Base-by-base conservation (phyloP, 2,113 vertebrate genomes). In the Gallinago media region DNA sequence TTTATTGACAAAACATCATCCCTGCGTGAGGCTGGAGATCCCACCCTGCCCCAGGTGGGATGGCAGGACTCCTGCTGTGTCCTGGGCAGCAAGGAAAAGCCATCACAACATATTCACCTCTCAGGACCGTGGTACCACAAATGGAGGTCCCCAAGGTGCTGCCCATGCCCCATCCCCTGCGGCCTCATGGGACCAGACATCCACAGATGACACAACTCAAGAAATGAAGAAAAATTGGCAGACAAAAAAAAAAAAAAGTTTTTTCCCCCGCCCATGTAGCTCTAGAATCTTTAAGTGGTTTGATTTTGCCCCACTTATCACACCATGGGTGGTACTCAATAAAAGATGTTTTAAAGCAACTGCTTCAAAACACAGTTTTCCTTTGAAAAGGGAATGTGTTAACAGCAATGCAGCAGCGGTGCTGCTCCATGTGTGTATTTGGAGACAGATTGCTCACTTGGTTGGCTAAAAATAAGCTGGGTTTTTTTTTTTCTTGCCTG, bases 61-160 rank as follows among this genome's bases (percentile, higher is more conserved):
- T 9, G 16, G 20, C 3, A 3, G 11, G 25, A 78, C 27, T 73
- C 11, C 15, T 2, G 3, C 44, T 5, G 0, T 4, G 31, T 23
- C 46, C 50, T 10, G 15, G 11, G 27, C 50, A 65, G 23, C 0
- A 3, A n/a, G 36, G 19, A 80, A 68, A 62, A 80, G 46, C 44
- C 32, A 36, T 29, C 0, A 1, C 23, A 62, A 31, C 11, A 0
- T 0, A 6, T 55, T 47, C 44, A 59, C 3, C 42, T n/a, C 44
- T 32, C 0, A 4, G 38, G 25, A 62, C 27, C 1, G 2, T 8
- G 21, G 31, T 8, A 67, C 15, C 9, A 7, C 29, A 17, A 77
- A 36, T 0, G 1, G 66, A 40, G 31, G 10, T 15, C 66, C 26
- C 15, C 38, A 34, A 15, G 5, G 22, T 42, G 34, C 67, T 50